Conservation (phyloP, 2,888 invertebrate genomes). For the Ophraella communa region DNA sequence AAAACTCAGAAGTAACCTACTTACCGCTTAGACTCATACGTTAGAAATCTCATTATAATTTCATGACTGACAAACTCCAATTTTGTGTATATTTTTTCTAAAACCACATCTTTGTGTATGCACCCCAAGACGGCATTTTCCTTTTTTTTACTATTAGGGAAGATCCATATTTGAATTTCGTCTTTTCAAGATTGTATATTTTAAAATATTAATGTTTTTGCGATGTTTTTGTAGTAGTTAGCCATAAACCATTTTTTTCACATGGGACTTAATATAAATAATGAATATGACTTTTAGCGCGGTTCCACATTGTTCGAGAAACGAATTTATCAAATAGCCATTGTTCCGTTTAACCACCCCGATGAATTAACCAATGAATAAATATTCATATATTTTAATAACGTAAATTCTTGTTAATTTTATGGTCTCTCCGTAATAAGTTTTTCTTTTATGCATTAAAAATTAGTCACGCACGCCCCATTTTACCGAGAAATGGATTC, state of each 20-base stretch:
- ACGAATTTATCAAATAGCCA: background rate
- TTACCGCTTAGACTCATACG: background rate
- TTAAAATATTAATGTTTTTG: background rate
- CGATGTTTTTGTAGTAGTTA: background rate
- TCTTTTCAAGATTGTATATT: background rate
- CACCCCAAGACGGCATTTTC: slow-evolving; percentile 1
- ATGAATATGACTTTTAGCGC: too few species aligned
- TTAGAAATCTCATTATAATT: background rate
- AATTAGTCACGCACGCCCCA: background rate
- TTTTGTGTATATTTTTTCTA: background rate
- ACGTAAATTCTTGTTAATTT: background rate
- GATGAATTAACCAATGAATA: background rate
- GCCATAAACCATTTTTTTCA: background rate
- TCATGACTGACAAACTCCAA: background rate
- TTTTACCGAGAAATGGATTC: background rate
- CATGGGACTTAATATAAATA: too few species aligned
- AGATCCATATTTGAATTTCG: background rate
- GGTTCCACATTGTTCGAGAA: too few species aligned
- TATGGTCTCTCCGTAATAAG: background rate
- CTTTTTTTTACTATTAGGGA: background rate
- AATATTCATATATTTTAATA: background rate
- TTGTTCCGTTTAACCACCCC: background rate
- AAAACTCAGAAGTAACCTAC: too few species aligned
- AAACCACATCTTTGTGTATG: slow-evolving; percentile 5
- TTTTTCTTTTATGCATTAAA: background rate